Evolutionary conservation across 1,140 invertebrate species (phyloP).

Genomic region (Spodoptera frugiperda): DNA sequence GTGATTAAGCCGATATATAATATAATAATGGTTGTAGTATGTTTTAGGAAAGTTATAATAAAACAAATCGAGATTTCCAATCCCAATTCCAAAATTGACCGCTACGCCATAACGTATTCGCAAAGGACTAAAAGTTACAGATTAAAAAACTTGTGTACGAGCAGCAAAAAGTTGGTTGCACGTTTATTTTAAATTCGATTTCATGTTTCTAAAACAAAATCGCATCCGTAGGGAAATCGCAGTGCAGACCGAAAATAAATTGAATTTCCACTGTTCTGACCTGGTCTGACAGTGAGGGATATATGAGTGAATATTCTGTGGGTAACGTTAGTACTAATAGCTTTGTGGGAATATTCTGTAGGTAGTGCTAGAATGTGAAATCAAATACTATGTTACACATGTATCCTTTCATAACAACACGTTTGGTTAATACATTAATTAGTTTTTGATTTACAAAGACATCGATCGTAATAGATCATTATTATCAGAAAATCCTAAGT

Average conservation of each 20-base stretch:
- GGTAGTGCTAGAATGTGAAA: conserved; percentile 8
- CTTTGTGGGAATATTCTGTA: conserved; percentile 50
- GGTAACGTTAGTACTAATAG: no score
- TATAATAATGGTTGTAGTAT: no score
- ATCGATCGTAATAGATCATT: no score
- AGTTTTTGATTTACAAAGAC: no score
- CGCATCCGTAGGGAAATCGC: conserved; percentile 75
- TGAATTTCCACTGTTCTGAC: conserved; percentile 63
- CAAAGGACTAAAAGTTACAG: conserved; percentile 30
- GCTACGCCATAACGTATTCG: not conserved
- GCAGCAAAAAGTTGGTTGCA: conserved; percentile 32
- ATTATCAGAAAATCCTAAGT: no score
- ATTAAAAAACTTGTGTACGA: conserved; percentile 50
- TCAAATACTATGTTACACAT: no score
- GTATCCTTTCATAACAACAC: no score
- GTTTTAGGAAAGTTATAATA: no score
- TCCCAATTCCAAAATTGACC: not conserved
- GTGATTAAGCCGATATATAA: no score
- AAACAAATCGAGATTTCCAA: not conserved
- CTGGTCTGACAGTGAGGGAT: conserved; percentile 58
- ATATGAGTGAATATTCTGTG: conserved; percentile 53
- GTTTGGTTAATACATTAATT: no score
- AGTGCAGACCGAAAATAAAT: conserved; percentile 69
- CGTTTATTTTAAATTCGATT: conserved; percentile 57
- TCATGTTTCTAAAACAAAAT: conserved; percentile 58